Evolutionary conservation across 64 coral and sea anemone genomes (phyloP), one percentile per base, ranked within the genome.

Genomic region (Montipora capricornis): DNA sequence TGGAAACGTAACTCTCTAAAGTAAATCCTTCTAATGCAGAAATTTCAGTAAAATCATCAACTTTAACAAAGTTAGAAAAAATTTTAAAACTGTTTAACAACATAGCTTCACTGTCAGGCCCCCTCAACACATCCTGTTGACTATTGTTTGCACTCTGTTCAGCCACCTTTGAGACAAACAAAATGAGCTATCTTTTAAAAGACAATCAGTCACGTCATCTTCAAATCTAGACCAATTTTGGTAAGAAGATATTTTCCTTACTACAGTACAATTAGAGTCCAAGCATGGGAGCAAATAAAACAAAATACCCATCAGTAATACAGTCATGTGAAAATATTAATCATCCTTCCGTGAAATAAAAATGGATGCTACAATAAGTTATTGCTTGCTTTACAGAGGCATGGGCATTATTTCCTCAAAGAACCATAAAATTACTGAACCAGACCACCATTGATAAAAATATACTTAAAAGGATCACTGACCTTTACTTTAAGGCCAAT

Each of bases 21-120:
- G 57, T 89, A 9, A 94, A 88, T 83, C 93, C 93, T 55, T 94
- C 77, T 60, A 94, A 82, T 82, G 20, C 45, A 20, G 92, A 93
- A 83, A 94, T 52, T 20, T 93, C 68, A 69, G 92, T 93, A 80
- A 79, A 47, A 83, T 73, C 77, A 73, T 89, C 93, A 81, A 94
- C 87, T 81, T 67, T 73, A 75, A 89, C 14, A 75, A 74, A 94
- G 6, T 81, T 73, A 76, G 87, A 89, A 52, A 94, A 75, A 11
- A 81, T 79, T 59, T 80, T 80, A 67, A 91, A 81, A 91, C 77
- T 91, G 9, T 91, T 91, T 12, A 91, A 49, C 77, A 67, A 71
- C 57, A 70, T 17, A 29, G 82, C 16, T 88, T 58, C 86, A 76
- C 75, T 55, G 20, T 74, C 45, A 48, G 10, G 20, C 71, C 0